Base-by-base conservation (phyloP, 2,888 invertebrate genomes). In the Nomada lathburiana region DNA sequence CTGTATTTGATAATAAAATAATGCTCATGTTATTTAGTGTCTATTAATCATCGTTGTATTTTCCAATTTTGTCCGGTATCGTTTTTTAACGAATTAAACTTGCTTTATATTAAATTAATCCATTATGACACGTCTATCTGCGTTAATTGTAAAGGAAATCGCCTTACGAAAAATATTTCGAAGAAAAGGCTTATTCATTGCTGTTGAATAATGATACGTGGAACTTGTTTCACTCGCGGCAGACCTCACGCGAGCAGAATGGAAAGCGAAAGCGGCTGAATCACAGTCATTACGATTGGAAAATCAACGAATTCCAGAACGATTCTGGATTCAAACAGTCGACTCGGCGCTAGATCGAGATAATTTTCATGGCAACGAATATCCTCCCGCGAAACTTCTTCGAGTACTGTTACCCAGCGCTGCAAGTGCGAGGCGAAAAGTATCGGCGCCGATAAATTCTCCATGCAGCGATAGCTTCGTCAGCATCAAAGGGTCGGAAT, bases 211-310 rank as follows among this genome's bases (percentile, higher is more conserved):
- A 71, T 20, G 52, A 70, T 13, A 20, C 29, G 47, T 13, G 13
- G 60, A 67, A 60, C 60, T 53, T 59, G 69, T 57, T 69, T 59
- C 69, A 11, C 78, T n/a, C 11, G 52, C 23, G n/a, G 29, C 29
- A 47, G 11, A 29, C 29, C 44, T 64, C 57, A 9, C 44, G 65
- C 60, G 60, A 26, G 47, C 64, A 44, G 57, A 71, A 29, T 55
- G 47, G 53, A 80, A 80, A 80, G 80, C 80, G 80, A 80, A 80
- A 80, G 80, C 62, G 65, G 20, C 64, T 65, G 79, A 80, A 80
- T 80, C 80, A 80, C 53, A 65, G 20, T 42, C 42, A 9, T 42
- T n/a, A 36, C 47, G 16, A 47, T 23, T 44, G 13, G 64, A 52
- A 67, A 71, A 62, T 18, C 18, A 2, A 60, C 23, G n/a, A 44